A percentile compares a stretch with the other conserved stretches of the same genome.
Evolutionary conservation across 2,888 invertebrate genomes (phyloP).

Genomic region (Lacanobia oleracea): DNA sequence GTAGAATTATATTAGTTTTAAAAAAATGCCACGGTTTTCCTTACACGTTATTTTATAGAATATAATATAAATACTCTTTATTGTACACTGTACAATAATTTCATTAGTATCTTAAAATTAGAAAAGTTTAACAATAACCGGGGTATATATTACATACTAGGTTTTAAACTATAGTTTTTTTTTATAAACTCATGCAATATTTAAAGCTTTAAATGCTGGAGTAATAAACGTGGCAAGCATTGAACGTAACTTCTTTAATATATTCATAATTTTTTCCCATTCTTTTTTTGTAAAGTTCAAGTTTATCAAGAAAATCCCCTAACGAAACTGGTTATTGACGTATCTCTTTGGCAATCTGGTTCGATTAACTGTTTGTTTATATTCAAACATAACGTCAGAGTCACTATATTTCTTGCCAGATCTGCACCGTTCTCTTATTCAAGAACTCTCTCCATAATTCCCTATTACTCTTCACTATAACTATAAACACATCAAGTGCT

Average conservation of each 20-base stretch:
- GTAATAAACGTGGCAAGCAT: too few relatives aligned
- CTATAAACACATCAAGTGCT: constrained; percentile 9
- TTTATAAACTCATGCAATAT: too few relatives aligned
- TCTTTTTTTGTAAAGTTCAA: neutral
- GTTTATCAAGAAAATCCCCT: neutral
- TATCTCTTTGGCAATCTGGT: neutral
- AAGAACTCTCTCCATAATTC: constrained; percentile 1
- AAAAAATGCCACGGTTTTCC: too few relatives aligned
- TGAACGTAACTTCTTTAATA: neutral
- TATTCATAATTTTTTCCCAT: neutral
- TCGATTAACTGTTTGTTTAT: neutral
- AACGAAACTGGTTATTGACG: neutral
- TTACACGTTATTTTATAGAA: too few relatives aligned
- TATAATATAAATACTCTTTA: too few relatives aligned
- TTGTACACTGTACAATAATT: too few relatives aligned
- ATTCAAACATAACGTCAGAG: neutral
- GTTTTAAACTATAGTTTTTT: neutral
- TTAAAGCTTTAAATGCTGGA: too few relatives aligned
- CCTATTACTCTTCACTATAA: constrained; percentile 12
- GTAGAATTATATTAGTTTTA: too few relatives aligned
- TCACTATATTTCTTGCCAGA: neutral
- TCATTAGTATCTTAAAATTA: too few relatives aligned
- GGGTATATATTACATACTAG: neutral
- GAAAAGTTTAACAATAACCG: too few relatives aligned
- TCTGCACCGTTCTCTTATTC: neutral